Conservation (phyloP, 1,140 invertebrate genomes). For the Lineus longissimus region DNA sequence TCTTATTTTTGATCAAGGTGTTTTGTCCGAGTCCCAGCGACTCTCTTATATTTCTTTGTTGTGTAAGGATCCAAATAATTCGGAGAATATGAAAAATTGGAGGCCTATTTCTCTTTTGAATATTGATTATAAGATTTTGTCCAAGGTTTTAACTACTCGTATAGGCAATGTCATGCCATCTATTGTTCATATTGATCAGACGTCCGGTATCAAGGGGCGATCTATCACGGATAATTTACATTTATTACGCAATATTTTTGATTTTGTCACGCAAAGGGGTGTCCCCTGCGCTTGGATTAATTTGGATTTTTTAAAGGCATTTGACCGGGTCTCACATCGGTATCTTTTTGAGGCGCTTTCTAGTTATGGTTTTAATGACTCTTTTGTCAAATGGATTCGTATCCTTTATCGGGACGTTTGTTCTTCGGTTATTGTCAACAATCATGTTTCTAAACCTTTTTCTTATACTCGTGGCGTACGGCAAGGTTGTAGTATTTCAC, state of each 20-base stretch:
- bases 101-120: conserved; percentile 28
- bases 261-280: conserved; percentile 26
- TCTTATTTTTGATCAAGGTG: conserved; percentile 15
- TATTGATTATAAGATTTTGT: conserved; percentile 29
- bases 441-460: conserved; percentile 32
- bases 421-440: conserved; percentile 27
- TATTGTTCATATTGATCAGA: conserved; percentile 25
- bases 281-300: conserved; percentile 17
- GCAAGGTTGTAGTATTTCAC: conserved; percentile 51
- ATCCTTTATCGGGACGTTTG: conserved; percentile 23
- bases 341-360: conserved; percentile 24
- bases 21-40: conserved; percentile 20
- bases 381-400: conserved; percentile 27
- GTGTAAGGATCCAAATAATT: conserved; percentile 23
- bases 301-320: conserved; percentile 29
- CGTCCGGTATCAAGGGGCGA: conserved; percentile 20
- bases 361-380: conserved; percentile 22
- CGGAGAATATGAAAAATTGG: conserved; percentile 20
- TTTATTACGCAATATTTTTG: conserved; percentile 23
- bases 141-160: conserved; percentile 23
- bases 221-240: conserved; percentile 31
- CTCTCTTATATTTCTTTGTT: conserved; percentile 23
- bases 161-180: conserved; percentile 15
- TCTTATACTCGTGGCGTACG: conserved; percentile 37
- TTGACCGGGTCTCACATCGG: conserved; percentile 23